Base-by-base conservation (phyloP, 2,797 vertebrate genomes). In the Danio tinwini region DNA sequence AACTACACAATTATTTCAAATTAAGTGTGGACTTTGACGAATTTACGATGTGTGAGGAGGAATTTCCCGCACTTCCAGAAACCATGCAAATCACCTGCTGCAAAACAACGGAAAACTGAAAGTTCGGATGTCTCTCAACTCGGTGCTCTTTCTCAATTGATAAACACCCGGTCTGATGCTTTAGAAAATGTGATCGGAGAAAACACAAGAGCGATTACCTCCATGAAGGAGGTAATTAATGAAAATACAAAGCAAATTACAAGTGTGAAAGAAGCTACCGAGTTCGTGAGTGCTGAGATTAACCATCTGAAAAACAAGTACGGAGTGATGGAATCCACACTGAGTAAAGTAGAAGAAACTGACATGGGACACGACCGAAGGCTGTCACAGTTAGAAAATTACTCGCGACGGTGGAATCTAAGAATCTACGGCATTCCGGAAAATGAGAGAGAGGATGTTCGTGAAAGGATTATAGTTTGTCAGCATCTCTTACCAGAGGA, bases 101-200 rank as follows among this genome's bases (percentile, higher is more conserved):
- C 29, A 12, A 61, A 61, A 61, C 58, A 61, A 16, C 6, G 7
- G 6, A 39, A 39, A 6, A 61, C 7, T 16, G 29, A 39, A 4
- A 6, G 29, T 7, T 61, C 21, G 19, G 56, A 58, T 6, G 19
- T n/a, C n/a, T n/a, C n/a, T 11, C 10, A 44, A 64, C 62, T 64
- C 5, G 10, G 40, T 11, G 40, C 40, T 3, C 40, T 64, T 7
- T 42, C 2, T 0, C 62, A 64, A 7, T 19, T 19, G 13, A 65
- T 65, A 65, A 65, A 65, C 42, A 45, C 62, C 7, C n/a, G 9
- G 40, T 45, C 40, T 64, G 62, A 64, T 44, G 44, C n/a, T 6
- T 10, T 45, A 17, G n/a, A 65, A 16, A 62, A 62, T 3, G 16
- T 62, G 3, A 14, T 62, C 13, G 59, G 59, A 39, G 59, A 62